phyloP scores from a whole-genome alignment of 2,113 vertebrate genomes.

The Pterocles orientalis region DNA sequence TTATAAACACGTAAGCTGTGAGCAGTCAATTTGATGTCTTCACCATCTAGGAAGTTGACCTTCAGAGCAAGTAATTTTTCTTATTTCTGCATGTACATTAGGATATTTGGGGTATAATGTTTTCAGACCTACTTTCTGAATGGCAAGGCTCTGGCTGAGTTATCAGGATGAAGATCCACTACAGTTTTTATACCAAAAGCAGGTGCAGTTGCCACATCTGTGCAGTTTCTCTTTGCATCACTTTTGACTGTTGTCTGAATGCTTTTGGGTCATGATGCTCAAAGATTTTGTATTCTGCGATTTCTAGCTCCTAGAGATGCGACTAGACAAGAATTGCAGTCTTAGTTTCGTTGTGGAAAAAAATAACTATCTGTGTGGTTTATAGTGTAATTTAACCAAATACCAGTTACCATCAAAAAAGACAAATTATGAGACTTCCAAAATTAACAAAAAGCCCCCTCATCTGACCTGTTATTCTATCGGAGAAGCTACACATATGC shows the following conservation, averaged over 20 bases:
- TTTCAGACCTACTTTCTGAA: neutral
- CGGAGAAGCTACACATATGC: neutral
- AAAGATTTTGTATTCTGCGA: neutral
- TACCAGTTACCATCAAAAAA: neutral
- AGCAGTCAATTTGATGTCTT: neutral
- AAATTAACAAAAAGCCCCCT: neutral
- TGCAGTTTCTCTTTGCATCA: neutral
- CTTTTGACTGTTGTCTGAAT: neutral
- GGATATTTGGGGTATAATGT: neutral
- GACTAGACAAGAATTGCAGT: neutral
- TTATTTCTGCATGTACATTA: neutral
- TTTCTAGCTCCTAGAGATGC: neutral
- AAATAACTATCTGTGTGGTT: neutral
- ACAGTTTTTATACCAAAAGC: neutral
- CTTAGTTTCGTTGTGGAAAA: neutral
- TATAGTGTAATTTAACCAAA: neutral
- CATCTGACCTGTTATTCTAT: neutral
- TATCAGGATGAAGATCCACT: neutral
- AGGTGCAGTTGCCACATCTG: neutral
- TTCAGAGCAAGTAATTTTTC: neutral
- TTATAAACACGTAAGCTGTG: neutral
- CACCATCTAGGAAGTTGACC: neutral
- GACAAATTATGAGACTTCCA: neutral
- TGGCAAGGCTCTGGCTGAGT: neutral
- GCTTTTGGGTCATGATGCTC: neutral